A percentile compares a stretch with the other conserved stretches of the same genome.
phyloP scores from a whole-genome alignment of 2,888 invertebrate species.

The Diaperis boleti region DNA sequence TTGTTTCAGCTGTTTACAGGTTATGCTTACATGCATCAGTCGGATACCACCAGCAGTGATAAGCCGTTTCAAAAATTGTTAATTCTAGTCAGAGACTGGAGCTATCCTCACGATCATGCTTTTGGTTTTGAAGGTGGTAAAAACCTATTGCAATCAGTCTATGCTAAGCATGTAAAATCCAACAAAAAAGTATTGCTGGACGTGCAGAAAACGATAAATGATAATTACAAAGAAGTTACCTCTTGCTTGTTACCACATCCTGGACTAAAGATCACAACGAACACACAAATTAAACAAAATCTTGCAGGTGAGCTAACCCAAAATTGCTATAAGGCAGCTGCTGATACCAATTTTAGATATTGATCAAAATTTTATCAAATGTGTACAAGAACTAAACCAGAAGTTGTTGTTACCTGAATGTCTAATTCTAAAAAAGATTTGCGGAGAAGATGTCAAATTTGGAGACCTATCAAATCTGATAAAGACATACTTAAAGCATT shows the following conservation, averaged over 20 bases:
- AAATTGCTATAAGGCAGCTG: background rate
- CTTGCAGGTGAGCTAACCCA: background rate
- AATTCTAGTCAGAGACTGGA: conserved; percentile 12
- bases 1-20: background rate
- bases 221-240: background rate
- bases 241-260: conserved; percentile 11
- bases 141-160: background rate
- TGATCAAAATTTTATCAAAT: background rate
- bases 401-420: background rate
- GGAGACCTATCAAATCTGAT: background rate
- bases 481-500: background rate
- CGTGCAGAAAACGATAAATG: background rate
- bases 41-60: background rate
- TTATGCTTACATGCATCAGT: background rate
- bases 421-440: background rate
- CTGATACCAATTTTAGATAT: background rate
- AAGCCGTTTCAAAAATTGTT: conserved; percentile 3
- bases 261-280: background rate
- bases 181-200: background rate
- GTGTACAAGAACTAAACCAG: background rate
- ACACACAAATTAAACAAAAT: background rate
- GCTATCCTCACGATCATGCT: background rate
- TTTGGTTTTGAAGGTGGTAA: conserved; percentile 7
- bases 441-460: background rate
- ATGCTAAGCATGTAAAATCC: background rate